Conservation (phyloP, 2,888 invertebrate genomes). For the Phyllotreta striolata region DNA sequence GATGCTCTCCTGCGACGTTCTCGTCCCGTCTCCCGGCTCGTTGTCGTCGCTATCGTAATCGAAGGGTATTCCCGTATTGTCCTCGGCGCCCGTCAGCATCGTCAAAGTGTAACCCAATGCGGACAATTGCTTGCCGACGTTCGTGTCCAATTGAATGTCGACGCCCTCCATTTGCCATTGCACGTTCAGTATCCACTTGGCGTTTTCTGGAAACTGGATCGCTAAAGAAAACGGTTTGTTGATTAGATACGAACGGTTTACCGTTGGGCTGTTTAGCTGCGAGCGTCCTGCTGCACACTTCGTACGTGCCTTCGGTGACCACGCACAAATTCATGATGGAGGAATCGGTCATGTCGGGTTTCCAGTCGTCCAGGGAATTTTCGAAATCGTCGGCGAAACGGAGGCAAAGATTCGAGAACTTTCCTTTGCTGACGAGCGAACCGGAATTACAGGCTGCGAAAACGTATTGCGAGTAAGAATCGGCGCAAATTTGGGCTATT, state of each 20-base stretch:
- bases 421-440: constrained; percentile 93
- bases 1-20: constrained; percentile 74
- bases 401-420: constrained; percentile 89
- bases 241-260: constrained; percentile 50
- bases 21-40: constrained; percentile 72
- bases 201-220: constrained; percentile 74
- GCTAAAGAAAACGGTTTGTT: not conserved
- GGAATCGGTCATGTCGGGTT: constrained; percentile 83
- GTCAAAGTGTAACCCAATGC: constrained; percentile 95
- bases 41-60: constrained; percentile 81
- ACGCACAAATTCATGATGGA: constrained; percentile 90
- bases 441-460: constrained; percentile 87
- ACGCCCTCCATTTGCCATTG: constrained; percentile 99
- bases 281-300: constrained; percentile 93
- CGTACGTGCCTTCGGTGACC: constrained; percentile 99
- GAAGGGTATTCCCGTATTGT: constrained; percentile 64
- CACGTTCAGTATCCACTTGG: constrained; percentile 98
- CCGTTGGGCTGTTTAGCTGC: constrained; percentile 82
- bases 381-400: constrained; percentile 98
- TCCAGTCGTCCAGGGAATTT: constrained; percentile 96
- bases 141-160: constrained; percentile 94
- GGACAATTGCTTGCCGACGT: constrained; percentile 94
- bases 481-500: not conserved
- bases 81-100: constrained; percentile 91
- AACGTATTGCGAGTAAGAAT: constrained; percentile 11